Evolutionary conservation across 2,888 invertebrate species (phyloP).

Genomic region (Schrankia costaestrigalis): DNA sequence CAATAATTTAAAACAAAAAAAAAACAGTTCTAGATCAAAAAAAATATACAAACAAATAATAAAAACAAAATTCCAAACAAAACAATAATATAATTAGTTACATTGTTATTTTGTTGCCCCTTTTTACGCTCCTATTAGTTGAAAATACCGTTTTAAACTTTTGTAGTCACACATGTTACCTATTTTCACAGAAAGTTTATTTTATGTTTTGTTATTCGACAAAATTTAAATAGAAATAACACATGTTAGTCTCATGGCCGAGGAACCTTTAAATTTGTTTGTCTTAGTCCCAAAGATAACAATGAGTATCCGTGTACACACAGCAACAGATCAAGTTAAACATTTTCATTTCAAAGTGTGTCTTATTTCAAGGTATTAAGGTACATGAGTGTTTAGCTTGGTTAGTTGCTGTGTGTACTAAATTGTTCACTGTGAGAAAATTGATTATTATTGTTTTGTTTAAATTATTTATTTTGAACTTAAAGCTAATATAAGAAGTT

Average conservation of each 20-base stretch:
- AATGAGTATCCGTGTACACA: conserved; percentile 25
- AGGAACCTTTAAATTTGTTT: conserved; percentile 56
- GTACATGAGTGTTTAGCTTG: too few species aligned
- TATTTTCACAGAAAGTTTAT: conserved; percentile 49
- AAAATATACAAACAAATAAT: too few species aligned
- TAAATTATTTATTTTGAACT: too few species aligned
- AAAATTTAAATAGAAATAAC: conserved; percentile 56
- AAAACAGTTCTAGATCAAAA: too few species aligned
- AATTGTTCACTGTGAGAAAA: conserved; percentile 36
- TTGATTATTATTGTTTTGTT: conserved; percentile 45
- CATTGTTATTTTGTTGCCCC: too few species aligned
- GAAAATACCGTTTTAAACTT: conserved; percentile 7
- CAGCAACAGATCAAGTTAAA: too few species aligned
- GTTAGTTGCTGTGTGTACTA: too few species aligned
- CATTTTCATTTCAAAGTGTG: too few species aligned
- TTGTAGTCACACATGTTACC: conserved; percentile 40
- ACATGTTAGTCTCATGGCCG: conserved; percentile 43
- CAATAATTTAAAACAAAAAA: too few species aligned
- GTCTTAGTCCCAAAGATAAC: conserved; percentile 53
- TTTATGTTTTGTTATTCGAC: conserved; percentile 47
- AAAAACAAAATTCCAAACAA: conserved; percentile 13
- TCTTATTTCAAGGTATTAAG: too few species aligned
- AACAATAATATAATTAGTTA: conserved; percentile 21
- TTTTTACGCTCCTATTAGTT: conserved; percentile 14
- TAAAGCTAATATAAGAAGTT: too few species aligned